A percentile compares a stretch with the other conserved stretches of the same genome.
Evolutionary conservation across 1,140 invertebrate species (phyloP).

Genomic region (Ganaspis sp.): DNA sequence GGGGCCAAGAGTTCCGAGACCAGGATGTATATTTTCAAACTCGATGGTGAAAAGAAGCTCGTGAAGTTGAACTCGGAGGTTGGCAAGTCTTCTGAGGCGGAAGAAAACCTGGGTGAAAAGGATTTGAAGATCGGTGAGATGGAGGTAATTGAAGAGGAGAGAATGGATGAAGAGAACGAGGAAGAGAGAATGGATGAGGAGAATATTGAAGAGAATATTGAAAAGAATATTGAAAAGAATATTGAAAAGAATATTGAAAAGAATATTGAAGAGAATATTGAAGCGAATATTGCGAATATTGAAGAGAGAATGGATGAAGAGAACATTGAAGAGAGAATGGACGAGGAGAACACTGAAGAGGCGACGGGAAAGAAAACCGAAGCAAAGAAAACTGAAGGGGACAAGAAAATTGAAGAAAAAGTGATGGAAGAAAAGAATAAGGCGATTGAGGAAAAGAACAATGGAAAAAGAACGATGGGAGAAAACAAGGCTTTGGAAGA

Average conservation of each 20-base stretch:
- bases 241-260: too few species aligned
- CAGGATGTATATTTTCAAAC: not conserved
- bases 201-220: too few species aligned
- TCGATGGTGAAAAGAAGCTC: not conserved
- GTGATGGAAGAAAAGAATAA: too few species aligned
- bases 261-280: too few species aligned
- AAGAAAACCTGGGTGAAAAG: not conserved
- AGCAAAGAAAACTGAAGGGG: not conserved
- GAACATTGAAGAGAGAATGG: not conserved
- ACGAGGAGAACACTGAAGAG: not conserved
- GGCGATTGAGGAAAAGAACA: too few species aligned
- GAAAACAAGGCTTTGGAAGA: too few species aligned
- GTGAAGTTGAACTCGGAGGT: not conserved
- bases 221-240: too few species aligned
- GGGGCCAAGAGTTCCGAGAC: not conserved
- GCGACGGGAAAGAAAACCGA: not conserved
- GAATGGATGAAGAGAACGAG: constrained; percentile 5
- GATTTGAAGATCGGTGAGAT: too few species aligned
- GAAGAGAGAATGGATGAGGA: too few species aligned
- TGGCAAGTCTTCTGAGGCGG: not conserved
- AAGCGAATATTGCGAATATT: too few species aligned
- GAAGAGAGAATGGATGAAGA: too few species aligned
- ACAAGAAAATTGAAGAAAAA: constrained; percentile 26
- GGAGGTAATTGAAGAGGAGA: not conserved
- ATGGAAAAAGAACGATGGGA: too few species aligned